phyloP scores from a whole-genome alignment of 2,113 vertebrate species.

The Phaethon lepturus region DNA sequence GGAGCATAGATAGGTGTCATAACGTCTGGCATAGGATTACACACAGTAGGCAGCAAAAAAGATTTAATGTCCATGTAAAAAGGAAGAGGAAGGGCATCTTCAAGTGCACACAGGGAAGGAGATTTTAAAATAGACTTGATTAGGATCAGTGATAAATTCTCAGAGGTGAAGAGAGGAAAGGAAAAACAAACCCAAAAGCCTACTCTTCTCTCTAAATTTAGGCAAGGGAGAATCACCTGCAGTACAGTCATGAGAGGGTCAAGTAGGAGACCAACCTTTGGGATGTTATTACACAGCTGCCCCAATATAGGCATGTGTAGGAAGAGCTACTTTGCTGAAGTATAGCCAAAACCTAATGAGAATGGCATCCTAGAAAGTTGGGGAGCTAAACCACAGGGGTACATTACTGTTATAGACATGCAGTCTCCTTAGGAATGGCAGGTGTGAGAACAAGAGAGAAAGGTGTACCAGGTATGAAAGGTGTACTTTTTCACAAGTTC shows the following conservation, averaged over 20 bases:
- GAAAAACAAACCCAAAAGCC: neutral
- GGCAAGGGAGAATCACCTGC: neutral
- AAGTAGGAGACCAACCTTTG: neutral
- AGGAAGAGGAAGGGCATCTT: neutral
- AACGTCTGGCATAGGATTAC: rapidly evolving
- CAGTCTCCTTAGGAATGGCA: neutral
- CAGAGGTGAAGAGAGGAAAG: neutral
- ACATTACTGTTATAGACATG: neutral
- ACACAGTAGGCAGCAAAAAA: neutral
- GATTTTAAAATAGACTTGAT: neutral
- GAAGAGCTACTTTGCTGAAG: neutral
- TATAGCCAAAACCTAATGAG: neutral
- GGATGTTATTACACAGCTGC: neutral
- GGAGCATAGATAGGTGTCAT: neutral
- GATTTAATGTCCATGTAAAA: neutral
- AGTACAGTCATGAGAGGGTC: neutral
- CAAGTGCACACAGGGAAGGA: rapidly evolving
- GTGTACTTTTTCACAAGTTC: neutral
- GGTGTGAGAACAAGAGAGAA: neutral
- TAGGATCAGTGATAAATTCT: neutral
- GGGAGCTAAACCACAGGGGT: neutral
- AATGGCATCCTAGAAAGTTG: neutral
- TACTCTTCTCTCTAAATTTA: neutral
- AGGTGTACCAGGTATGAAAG: neutral
- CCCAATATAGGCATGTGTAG: neutral